phyloP scores from a whole-genome alignment of 1,140 invertebrate genomes.

The Pogonus chalceus region DNA sequence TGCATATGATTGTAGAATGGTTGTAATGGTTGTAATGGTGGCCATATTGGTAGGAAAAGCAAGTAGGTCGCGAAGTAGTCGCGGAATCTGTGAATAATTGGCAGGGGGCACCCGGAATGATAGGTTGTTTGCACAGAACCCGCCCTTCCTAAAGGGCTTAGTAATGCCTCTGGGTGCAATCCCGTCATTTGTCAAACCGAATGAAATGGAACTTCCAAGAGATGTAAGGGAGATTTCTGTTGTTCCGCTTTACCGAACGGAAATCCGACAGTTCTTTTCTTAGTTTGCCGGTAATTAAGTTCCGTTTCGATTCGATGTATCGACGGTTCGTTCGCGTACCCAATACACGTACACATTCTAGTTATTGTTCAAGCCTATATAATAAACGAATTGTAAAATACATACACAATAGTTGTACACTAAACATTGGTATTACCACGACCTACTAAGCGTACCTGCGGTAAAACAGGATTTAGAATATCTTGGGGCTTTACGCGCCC shows the following conservation, averaged over 20 bases:
- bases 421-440: too few relatives aligned
- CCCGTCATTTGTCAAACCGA: not conserved
- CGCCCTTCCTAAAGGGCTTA: not conserved
- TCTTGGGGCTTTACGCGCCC: too few relatives aligned
- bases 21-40: too few relatives aligned
- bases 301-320: too few relatives aligned
- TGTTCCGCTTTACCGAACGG: not conserved
- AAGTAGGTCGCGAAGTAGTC: not conserved
- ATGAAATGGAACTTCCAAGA: not conserved
- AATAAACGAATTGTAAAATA: too few relatives aligned
- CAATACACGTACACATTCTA: too few relatives aligned
- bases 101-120: not conserved
- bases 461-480: too few relatives aligned
- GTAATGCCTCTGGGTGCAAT: not conserved
- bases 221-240: not conserved
- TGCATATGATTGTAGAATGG: too few relatives aligned
- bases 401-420: too few relatives aligned
- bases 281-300: not conserved
- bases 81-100: not conserved
- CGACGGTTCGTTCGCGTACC: too few relatives aligned
- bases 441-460: too few relatives aligned
- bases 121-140: not conserved
- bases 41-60: not conserved
- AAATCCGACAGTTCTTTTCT: not conserved
- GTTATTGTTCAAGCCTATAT: too few relatives aligned